A percentile compares a stretch with the other conserved stretches of the same genome.
phyloP scores from a whole-genome alignment of 2,797 vertebrate genomes.

The Rhinophrynus dorsalis region DNA sequence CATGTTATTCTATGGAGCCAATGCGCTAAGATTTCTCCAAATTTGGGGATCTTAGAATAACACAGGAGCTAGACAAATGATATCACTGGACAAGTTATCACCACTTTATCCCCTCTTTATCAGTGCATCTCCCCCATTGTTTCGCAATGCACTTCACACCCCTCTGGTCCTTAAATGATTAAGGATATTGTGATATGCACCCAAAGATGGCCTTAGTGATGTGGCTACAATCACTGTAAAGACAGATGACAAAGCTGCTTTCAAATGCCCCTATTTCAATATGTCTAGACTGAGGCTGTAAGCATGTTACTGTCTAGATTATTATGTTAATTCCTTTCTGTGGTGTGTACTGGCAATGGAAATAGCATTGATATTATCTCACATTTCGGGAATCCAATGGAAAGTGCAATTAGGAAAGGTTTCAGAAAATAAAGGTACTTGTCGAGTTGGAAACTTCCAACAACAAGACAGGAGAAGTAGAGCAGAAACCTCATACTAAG shows the following conservation, averaged over 20 bases:
- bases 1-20: too few relatives aligned
- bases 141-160: too few relatives aligned
- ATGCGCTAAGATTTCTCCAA: too few relatives aligned
- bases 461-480: slow-evolving; percentile 17
- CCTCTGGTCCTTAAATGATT: too few relatives aligned
- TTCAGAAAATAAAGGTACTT: slow-evolving; percentile 5
- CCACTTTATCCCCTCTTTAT: too few relatives aligned
- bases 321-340: slow-evolving; percentile 11
- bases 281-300: not conserved
- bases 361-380: slow-evolving; percentile 18
- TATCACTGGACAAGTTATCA: too few relatives aligned
- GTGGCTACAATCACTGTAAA: too few relatives aligned
- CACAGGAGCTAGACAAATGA: too few relatives aligned
- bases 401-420: slow-evolving; percentile 11
- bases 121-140: too few relatives aligned
- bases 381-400: slow-evolving; percentile 14
- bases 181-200: too few relatives aligned
- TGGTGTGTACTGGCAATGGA: not conserved
- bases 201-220: too few relatives aligned
- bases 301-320: not conserved
- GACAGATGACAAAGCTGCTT: slow-evolving; percentile 5
- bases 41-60: too few relatives aligned
- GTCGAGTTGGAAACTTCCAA: slow-evolving; percentile 15
- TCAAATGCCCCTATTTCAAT: not conserved
- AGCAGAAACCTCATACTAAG: slow-evolving; percentile 24